Evolutionary conservation across 2,113 vertebrate species (phyloP), one percentile per base, ranked within the genome.

Genomic region (Psettodes erumei): DNA sequence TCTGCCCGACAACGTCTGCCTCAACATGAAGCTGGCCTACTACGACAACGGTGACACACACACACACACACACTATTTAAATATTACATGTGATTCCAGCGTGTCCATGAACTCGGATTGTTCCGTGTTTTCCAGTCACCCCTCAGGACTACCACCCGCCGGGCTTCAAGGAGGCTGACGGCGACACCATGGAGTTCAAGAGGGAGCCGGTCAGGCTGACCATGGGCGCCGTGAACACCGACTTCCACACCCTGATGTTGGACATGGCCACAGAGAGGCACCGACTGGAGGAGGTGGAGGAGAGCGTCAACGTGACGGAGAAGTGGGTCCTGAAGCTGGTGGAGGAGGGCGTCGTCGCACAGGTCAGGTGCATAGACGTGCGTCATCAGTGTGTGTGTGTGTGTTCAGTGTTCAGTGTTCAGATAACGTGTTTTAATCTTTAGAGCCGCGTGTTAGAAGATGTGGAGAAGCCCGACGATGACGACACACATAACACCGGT

Each of bases 11-110:
- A 94, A 93, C 0, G 93, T 98, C 71, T 98, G 90, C 79, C 92
- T 99, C 82, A 98, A 95, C 47, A 99, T 99, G 98, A 98, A 96
- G 75, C 95, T 99, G 9, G 94, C 95, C 1, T 99, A 98, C 85
- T 98, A 98, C 0, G 95, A 99, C 2, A 91, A 96, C 79, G 96
- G 97, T 98, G 92, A 76, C 59, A 67, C 23, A 50, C 28, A 18
- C 16, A 38, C 40, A 75, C 16, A 53, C 60, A 21, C n/a, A n/a
- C n/a, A n/a, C n/a, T n/a, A n/a, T n/a, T n/a, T n/a, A n/a, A n/a
- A n/a, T n/a, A n/a, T n/a, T n/a, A n/a, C n/a, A n/a, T n/a, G n/a
- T n/a, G n/a, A n/a, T n/a, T n/a, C n/a, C n/a, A n/a, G n/a, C n/a
- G n/a, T n/a, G n/a, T n/a, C n/a, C n/a, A n/a, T n/a, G n/a, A n/a